phyloP scores from a whole-genome alignment of 2,797 vertebrate species.

The Peromyscus nudipes region DNA sequence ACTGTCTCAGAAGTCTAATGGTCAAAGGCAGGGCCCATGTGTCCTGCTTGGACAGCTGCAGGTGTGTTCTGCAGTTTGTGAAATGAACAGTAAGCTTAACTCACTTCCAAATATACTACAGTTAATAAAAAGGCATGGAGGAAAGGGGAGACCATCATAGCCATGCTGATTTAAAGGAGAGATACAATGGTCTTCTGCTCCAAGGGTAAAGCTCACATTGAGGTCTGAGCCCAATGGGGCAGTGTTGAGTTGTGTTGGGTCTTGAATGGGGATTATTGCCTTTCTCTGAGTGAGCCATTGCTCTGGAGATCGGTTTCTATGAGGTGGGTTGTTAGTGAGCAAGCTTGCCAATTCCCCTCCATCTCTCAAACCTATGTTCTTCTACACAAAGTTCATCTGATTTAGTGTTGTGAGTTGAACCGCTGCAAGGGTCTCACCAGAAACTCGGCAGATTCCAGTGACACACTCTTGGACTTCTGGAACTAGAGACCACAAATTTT shows the following conservation, averaged over 20 bases:
- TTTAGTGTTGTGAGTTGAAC: neutral
- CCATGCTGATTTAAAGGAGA: neutral
- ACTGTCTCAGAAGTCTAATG: neutral
- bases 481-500: neutral
- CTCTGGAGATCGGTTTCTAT: neutral
- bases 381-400: neutral
- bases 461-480: neutral
- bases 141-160: neutral
- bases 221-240: neutral
- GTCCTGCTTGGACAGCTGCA: too few species aligned
- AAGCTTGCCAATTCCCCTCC: too few species aligned
- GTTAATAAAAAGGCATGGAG: neutral
- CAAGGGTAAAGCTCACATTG: neutral
- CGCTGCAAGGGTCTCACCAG: neutral
- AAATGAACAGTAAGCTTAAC: conserved; percentile 3
- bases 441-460: too few species aligned
- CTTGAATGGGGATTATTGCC: neutral
- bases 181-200: neutral
- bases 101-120: neutral
- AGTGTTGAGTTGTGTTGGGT: neutral
- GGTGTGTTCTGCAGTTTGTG: neutral
- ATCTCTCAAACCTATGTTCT: neutral
- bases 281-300: neutral
- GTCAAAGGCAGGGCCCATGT: neutral
- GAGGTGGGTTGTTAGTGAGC: neutral